Conservation (phyloP, 1,140 invertebrate genomes). For the Phocides pigmalion region DNA sequence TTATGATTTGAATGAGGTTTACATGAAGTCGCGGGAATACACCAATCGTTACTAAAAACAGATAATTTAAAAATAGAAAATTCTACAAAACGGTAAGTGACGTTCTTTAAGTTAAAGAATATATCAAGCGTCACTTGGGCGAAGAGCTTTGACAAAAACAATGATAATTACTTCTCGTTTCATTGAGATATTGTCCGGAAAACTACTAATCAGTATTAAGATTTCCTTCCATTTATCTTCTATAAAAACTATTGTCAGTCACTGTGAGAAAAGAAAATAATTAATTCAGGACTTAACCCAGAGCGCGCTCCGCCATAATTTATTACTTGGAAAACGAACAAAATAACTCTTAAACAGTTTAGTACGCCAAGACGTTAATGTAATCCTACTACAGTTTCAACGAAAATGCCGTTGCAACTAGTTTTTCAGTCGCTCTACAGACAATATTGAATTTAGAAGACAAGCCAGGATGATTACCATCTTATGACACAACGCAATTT, state of each 20-base stretch:
- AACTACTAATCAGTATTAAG: conserved; percentile 29
- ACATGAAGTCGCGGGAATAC: not conserved
- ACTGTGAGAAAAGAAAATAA: conserved; percentile 47
- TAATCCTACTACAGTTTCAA: conserved; percentile 43
- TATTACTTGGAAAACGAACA: conserved; percentile 49
- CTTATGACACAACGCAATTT: too few relatives aligned
- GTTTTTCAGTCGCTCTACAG: conserved; percentile 14
- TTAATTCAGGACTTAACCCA: conserved; percentile 48
- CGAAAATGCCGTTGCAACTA: conserved; percentile 38
- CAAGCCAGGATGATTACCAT: not conserved
- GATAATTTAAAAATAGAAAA: not conserved
- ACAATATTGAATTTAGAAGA: conserved; percentile 10
- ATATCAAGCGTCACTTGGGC: conserved; percentile 1
- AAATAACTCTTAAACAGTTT: conserved; percentile 48
- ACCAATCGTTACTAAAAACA: not conserved
- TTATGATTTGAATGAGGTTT: not conserved
- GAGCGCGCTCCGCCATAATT: conserved; percentile 46
- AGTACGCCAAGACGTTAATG: conserved; percentile 47
- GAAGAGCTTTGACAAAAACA: conserved; percentile 18
- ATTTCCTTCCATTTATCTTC: conserved; percentile 35
- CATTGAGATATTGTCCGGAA: not conserved
- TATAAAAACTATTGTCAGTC: conserved; percentile 34
- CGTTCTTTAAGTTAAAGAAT: not conserved
- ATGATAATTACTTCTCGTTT: conserved; percentile 2
- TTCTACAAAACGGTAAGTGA: not conserved